phyloP scores from a whole-genome alignment of 2,797 vertebrate genomes.

The Antennarius maculatus region DNA sequence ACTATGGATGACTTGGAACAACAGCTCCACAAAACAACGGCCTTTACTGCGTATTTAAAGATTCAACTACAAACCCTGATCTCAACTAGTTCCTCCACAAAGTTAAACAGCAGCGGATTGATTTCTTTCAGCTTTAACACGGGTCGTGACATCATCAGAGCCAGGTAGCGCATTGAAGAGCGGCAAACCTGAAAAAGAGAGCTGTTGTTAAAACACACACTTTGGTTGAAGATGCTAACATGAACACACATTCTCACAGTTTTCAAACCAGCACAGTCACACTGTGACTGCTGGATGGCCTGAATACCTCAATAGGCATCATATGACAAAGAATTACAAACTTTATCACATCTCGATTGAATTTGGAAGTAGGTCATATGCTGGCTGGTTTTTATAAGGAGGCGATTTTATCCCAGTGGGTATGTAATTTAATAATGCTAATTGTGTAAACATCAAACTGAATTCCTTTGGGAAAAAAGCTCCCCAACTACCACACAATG shows the following conservation, averaged over 20 bases:
- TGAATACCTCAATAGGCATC: not conserved
- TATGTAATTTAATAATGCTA: not conserved
- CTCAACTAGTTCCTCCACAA: slow-evolving; percentile 97
- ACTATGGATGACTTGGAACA: too few species aligned
- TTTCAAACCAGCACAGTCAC: not conserved
- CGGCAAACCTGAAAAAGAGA: slow-evolving; percentile 88
- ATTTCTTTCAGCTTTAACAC: slow-evolving; percentile 93
- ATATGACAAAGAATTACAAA: not conserved
- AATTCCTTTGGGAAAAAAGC: not conserved
- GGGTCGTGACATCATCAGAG: slow-evolving; percentile 92
- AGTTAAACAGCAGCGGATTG: slow-evolving; percentile 97
- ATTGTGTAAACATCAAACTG: slow-evolving; percentile 10
- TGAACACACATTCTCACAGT: not conserved
- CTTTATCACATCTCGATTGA: slow-evolving; percentile 2
- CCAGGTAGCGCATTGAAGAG: slow-evolving; percentile 93
- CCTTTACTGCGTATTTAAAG: not conserved
- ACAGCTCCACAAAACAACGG: too few species aligned
- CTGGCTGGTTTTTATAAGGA: slow-evolving; percentile 8
- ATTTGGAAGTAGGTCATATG: slow-evolving; percentile 15
- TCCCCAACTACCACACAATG: not conserved
- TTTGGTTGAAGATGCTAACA: not conserved
- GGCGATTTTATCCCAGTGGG: slow-evolving; percentile 1
- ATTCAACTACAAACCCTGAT: slow-evolving; percentile 86
- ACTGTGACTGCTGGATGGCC: not conserved
- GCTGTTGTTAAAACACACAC: slow-evolving; percentile 25